These are phyloP conservation scores for Ichneumon xanthorius DNA, from an alignment of 2,888 invertebrate species.

Conservation along the genomic window DNA sequence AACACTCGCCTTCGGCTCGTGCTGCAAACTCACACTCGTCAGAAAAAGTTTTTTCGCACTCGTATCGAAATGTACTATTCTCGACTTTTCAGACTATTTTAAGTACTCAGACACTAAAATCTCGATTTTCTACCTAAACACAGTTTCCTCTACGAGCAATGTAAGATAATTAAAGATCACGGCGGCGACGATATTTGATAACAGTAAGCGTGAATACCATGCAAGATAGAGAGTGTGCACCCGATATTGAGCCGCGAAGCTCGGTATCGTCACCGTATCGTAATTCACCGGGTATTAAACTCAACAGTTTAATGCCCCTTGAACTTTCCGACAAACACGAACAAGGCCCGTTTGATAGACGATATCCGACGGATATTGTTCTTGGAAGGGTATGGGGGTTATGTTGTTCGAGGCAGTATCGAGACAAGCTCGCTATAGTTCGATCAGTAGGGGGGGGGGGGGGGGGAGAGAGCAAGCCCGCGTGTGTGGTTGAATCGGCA, in stretches of 20 bases:
- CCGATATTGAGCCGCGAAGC: background rate
- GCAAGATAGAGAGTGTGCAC: background rate
- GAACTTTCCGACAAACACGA: conserved; percentile 55
- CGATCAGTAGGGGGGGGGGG: conserved; percentile 9
- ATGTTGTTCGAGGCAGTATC: conserved; percentile 42
- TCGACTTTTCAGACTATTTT: too few relatives aligned
- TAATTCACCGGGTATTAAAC: conserved; percentile 57
- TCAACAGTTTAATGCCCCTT: conserved; percentile 51
- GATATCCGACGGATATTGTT: conserved; percentile 58
- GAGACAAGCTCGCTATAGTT: conserved; percentile 56
- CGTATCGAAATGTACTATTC: too few relatives aligned
- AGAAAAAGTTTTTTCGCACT: too few relatives aligned
- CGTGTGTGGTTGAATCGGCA: conserved; percentile 59
- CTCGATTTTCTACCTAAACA: too few relatives aligned
- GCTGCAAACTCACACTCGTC: too few relatives aligned
- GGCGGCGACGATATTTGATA: background rate
- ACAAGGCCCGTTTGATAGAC: conserved; percentile 53
- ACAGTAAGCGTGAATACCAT: background rate
- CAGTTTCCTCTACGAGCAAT: background rate
- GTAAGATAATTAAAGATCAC: background rate
- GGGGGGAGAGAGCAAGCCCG: conserved; percentile 34
- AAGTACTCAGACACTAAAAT: too few relatives aligned
- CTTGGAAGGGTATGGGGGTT: conserved; percentile 19
- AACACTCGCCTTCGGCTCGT: too few relatives aligned
- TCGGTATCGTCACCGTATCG: conserved; percentile 21